Evolutionary conservation across 2,113 vertebrate genomes (phyloP).

Genomic region (Pipra filicauda): DNA sequence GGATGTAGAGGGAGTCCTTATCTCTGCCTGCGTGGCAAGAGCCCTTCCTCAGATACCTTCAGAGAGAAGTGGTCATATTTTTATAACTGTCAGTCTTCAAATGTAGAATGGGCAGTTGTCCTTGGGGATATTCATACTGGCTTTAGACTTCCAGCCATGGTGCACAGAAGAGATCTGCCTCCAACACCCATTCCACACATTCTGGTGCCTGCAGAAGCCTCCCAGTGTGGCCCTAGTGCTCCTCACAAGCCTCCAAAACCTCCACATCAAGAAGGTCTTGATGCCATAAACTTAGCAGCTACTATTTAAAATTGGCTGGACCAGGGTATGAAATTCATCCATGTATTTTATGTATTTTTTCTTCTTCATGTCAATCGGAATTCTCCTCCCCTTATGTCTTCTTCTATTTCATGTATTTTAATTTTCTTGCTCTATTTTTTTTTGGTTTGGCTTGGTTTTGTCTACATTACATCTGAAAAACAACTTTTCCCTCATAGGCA

Average conservation of each 20-base stretch:
- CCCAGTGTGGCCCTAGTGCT: not conserved
- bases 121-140: not conserved
- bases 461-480: not conserved
- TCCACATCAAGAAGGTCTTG: not conserved
- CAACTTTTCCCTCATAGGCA: not conserved
- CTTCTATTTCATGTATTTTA: not conserved
- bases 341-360: not conserved
- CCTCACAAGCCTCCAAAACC: not conserved
- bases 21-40: not conserved
- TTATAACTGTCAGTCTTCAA: not conserved
- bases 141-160: not conserved
- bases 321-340: not conserved
- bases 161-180: not conserved
- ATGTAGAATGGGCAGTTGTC: not conserved
- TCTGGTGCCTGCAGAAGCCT: not conserved
- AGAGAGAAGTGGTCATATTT: not conserved
- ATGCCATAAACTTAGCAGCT: not conserved
- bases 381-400: not conserved
- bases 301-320: not conserved
- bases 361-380: not conserved
- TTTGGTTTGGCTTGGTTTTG: not conserved
- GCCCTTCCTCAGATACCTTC: not conserved
- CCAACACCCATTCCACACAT: not conserved
- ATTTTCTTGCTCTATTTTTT: not conserved
- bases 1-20: not conserved